phyloP scores from a whole-genome alignment of 2,888 invertebrate genomes.

The Agrochola lota region DNA sequence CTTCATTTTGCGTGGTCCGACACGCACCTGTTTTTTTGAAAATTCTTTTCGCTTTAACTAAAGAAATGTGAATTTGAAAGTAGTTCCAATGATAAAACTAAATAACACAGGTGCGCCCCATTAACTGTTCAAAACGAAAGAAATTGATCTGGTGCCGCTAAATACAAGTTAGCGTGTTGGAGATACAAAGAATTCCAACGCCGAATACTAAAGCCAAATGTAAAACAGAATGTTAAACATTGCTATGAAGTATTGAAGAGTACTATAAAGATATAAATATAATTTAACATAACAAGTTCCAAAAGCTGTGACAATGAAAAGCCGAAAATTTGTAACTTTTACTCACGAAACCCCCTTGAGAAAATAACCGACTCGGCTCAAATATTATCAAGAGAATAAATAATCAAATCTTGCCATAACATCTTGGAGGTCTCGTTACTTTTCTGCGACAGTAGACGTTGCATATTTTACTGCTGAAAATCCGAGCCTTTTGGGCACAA shows the following conservation, averaged over 20 bases:
- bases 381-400: slow-evolving; percentile 53
- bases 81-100: slow-evolving; percentile 6
- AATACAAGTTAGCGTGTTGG: slow-evolving; percentile 33
- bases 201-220: slow-evolving; percentile 5
- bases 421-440: slow-evolving; percentile 40
- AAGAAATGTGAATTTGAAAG: slow-evolving; percentile 10
- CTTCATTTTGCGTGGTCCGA: no score
- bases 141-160: slow-evolving; percentile 25
- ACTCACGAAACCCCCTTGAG: slow-evolving; percentile 3
- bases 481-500: slow-evolving; percentile 20
- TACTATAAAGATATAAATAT: slow-evolving; percentile 13
- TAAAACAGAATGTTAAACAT: slow-evolving; percentile 13
- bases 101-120: slow-evolving; percentile 15
- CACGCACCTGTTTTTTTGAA: no score
- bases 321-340: slow-evolving; percentile 13
- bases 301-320: slow-evolving; percentile 17
- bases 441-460: slow-evolving; percentile 47
- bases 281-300: slow-evolving; percentile 10
- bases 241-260: not conserved
- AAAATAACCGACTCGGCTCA: slow-evolving; percentile 22
- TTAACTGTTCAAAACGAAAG: slow-evolving; percentile 29
- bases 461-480: slow-evolving; percentile 54
- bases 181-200: slow-evolving; percentile 8
- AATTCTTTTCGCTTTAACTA: not conserved
- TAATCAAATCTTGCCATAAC: slow-evolving; percentile 47